Conservation (phyloP, 92 coral and sea anemone genomes). For the Actinostola sp. region DNA sequence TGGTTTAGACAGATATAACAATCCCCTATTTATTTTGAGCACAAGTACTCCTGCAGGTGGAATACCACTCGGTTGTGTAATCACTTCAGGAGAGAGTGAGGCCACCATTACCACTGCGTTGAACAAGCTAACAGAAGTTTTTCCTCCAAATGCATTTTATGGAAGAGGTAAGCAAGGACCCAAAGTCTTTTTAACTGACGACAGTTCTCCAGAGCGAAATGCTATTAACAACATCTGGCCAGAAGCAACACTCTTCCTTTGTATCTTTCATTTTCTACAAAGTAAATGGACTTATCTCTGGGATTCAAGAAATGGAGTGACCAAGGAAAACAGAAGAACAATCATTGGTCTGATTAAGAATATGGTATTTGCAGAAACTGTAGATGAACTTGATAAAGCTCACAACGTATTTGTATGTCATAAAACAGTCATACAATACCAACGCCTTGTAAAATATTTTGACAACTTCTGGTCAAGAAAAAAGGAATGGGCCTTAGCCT, state of each 20-base stretch:
- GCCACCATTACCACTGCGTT: constrained; percentile 57
- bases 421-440: background rate
- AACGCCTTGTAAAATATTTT: no score
- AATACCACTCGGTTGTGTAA: constrained; percentile 61
- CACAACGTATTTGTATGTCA: constrained; percentile 18
- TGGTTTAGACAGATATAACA: constrained; percentile 63
- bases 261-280: constrained; percentile 60
- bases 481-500: constrained; percentile 45
- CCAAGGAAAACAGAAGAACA: no score
- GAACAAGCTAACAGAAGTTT: constrained; percentile 39
- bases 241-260: constrained; percentile 17
- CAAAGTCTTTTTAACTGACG: constrained; percentile 52
- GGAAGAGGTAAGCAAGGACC: constrained; percentile 68
- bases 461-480: constrained; percentile 42
- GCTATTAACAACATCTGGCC: constrained; percentile 60
- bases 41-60: constrained; percentile 72
- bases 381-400: constrained; percentile 23
- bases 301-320: no score
- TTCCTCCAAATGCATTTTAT: constrained; percentile 60
- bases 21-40: constrained; percentile 59
- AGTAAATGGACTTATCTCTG: constrained; percentile 70
- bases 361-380: constrained; percentile 45
- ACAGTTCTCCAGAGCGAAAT: constrained; percentile 64
- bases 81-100: constrained; percentile 66
- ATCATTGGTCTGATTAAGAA: constrained; percentile 65